Evolutionary conservation across 2,888 invertebrate genomes (phyloP).

Genomic region (Xestia rhomboidea): DNA sequence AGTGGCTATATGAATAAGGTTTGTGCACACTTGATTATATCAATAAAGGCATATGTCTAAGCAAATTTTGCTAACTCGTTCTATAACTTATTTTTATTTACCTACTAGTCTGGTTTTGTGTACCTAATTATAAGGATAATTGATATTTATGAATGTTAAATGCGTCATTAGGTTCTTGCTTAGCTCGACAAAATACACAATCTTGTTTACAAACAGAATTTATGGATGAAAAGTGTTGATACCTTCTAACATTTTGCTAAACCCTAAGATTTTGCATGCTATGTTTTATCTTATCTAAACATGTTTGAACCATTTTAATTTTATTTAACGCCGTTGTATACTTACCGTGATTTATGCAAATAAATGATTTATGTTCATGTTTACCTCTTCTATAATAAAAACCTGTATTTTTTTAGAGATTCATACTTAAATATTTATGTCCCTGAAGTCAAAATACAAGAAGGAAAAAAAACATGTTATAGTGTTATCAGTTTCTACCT

Average conservation of each 20-base stretch:
- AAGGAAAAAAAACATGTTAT: neutral
- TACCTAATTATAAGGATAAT: neutral
- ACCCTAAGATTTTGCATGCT: no score
- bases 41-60: no score
- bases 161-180: constrained; percentile 13
- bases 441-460: neutral
- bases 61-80: no score
- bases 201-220: neutral
- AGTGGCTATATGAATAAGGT: neutral
- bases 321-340: no score
- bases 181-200: neutral
- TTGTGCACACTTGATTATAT: neutral
- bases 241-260: no score
- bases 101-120: neutral
- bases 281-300: no score
- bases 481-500: neutral
- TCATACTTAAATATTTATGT: neutral
- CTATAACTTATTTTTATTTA: no score
- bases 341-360: no score
- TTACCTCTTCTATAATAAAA: no score
- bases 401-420: neutral
- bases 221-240: no score
- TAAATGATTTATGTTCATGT: no score
- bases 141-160: neutral
- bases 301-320: no score